These are phyloP conservation scores for Eucriotettix oculatus DNA, from an alignment of 2,888 invertebrate species.

Conservation along the genomic window DNA sequence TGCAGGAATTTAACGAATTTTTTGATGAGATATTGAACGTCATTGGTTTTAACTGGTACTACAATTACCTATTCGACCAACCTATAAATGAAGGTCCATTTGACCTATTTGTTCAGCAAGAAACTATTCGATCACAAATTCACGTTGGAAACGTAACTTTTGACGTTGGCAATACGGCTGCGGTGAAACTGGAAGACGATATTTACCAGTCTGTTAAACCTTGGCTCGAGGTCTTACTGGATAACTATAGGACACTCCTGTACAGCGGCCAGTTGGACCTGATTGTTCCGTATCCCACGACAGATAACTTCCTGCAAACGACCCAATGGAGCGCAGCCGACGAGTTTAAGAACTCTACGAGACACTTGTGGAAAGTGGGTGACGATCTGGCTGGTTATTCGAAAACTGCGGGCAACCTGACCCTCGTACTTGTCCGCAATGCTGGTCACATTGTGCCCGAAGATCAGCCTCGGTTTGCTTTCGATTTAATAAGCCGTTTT, in stretches of 20 bases:
- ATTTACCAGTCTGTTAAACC: slow-evolving; percentile 39
- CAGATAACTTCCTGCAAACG: slow-evolving; percentile 33
- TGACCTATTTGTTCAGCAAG: slow-evolving; percentile 27
- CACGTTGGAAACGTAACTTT: slow-evolving; percentile 49
- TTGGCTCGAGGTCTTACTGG: slow-evolving; percentile 28
- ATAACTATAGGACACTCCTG: slow-evolving; percentile 34
- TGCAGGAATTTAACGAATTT: no score
- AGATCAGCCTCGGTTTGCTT: slow-evolving; percentile 23
- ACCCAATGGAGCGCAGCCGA: slow-evolving; percentile 28
- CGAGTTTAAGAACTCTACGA: neutral
- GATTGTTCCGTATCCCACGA: slow-evolving; percentile 48
- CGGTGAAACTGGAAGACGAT: slow-evolving; percentile 32
- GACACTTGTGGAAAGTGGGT: slow-evolving; percentile 3
- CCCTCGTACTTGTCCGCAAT: slow-evolving; percentile 19
- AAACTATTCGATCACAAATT: slow-evolving; percentile 27
- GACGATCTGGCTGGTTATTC: slow-evolving; percentile 19
- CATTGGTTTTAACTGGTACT: slow-evolving; percentile 61
- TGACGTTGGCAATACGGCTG: slow-evolving; percentile 36
- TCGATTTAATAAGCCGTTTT: slow-evolving; percentile 26
- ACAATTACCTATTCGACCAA: slow-evolving; percentile 49
- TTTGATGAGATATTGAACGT: slow-evolving; percentile 39
- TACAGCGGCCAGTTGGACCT: slow-evolving; percentile 35
- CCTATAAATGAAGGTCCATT: slow-evolving; percentile 28
- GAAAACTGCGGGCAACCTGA: slow-evolving; percentile 17
- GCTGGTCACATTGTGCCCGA: slow-evolving; percentile 26